A percentile compares a stretch with the other conserved stretches of the same genome.
Evolutionary conservation across 2,113 vertebrate species (phyloP).

Genomic region (Hyaena hyaena): DNA sequence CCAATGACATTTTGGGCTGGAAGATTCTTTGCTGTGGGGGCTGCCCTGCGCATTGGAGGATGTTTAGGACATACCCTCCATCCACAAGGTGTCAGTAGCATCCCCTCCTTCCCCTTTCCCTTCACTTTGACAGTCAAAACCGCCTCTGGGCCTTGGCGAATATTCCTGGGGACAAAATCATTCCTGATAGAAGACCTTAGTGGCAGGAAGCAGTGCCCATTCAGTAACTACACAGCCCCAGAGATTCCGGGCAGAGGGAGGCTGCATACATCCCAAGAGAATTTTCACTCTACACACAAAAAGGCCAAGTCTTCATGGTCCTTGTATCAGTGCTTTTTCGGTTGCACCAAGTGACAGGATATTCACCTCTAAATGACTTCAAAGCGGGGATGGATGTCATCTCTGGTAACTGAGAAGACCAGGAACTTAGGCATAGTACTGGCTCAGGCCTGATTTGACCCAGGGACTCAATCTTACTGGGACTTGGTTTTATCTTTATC

Average conservation of each 20-base stretch:
- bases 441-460: background rate
- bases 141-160: background rate
- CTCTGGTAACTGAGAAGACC: background rate
- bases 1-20: background rate
- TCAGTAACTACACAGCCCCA: background rate
- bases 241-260: background rate
- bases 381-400: background rate
- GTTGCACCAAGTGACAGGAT: background rate
- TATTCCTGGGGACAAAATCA: background rate
- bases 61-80: background rate
- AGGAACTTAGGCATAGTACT: background rate
- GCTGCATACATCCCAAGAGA: background rate
- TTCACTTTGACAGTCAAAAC: background rate
- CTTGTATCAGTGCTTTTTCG: background rate
- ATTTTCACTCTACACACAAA: background rate
- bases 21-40: background rate
- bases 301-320: background rate
- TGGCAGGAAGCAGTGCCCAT: background rate
- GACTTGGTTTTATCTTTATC: background rate
- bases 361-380: background rate
- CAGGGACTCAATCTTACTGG: background rate
- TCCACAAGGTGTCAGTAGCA: background rate
- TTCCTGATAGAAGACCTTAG: background rate
- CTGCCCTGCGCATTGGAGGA: background rate
- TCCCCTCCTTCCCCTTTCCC: background rate